phyloP scores from a whole-genome alignment of 1,140 invertebrate genomes.

The Tribolium castaneum region DNA sequence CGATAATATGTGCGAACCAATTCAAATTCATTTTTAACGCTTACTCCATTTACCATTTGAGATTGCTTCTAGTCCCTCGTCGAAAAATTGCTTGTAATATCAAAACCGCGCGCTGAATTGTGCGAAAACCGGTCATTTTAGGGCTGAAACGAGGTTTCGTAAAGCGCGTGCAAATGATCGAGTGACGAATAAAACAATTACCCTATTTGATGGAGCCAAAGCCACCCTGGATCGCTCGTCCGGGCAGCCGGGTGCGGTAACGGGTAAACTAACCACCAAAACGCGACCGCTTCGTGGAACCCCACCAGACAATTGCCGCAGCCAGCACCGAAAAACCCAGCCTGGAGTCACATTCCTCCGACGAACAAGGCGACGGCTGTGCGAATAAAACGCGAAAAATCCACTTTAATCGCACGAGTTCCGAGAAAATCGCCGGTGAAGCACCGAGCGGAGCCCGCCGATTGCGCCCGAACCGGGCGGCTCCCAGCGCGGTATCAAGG shows the following conservation, averaged over 20 bases:
- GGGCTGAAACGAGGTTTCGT: neutral
- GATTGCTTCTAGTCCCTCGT: conserved; percentile 27
- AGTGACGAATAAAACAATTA: conserved; percentile 6
- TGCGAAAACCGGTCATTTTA: conserved; percentile 19
- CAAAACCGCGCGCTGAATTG: neutral
- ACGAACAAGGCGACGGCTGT: neutral
- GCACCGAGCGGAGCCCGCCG: neutral
- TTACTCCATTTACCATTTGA: conserved; percentile 26
- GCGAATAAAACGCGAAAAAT: conserved; percentile 6
- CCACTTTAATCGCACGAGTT: neutral
- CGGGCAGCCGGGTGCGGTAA: conserved; percentile 35
- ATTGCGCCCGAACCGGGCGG: neutral
- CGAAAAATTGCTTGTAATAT: conserved; percentile 32
- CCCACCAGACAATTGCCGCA: neutral
- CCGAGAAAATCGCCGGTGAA: neutral
- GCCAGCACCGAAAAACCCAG: neutral
- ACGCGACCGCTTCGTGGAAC: conserved; percentile 1
- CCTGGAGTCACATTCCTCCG: neutral
- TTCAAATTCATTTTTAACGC: conserved; percentile 53
- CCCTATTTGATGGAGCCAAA: conserved; percentile 35
- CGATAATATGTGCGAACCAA: conserved; percentile 57
- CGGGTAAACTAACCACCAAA: conserved; percentile 10
- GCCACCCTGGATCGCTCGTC: conserved; percentile 35
- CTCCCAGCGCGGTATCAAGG: neutral
- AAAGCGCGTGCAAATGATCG: neutral